Conservation (phyloP, 2,888 invertebrate species). For the Tachina grossa region DNA sequence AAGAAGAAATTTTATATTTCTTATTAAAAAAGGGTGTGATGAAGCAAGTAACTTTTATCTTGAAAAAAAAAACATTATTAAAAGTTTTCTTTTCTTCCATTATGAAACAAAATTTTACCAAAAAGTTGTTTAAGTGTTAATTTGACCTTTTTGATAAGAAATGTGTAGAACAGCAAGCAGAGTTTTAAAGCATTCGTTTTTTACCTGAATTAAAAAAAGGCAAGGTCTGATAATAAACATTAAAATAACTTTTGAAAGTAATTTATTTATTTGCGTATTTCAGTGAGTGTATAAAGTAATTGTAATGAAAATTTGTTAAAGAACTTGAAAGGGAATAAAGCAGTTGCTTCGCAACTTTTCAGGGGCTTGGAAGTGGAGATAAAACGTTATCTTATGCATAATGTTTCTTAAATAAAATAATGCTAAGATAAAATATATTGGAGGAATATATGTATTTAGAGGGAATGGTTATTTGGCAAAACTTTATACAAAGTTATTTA, state of each 20-base stretch:
- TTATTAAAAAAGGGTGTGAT: not conserved
- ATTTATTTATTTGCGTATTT: not conserved
- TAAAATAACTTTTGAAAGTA: not conserved
- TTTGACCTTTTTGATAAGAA: not conserved
- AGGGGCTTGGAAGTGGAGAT: no score
- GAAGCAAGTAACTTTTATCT: no score
- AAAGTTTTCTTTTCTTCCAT: not conserved
- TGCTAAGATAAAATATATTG: no score
- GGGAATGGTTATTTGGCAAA: no score
- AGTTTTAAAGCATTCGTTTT: not conserved
- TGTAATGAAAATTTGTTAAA: no score
- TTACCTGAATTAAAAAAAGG: not conserved
- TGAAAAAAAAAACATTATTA: not conserved
- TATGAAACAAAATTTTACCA: not conserved
- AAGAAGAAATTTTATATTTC: not conserved
- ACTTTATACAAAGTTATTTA: no score
- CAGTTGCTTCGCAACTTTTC: no score
- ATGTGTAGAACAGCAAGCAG: not conserved
- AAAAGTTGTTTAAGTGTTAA: not conserved
- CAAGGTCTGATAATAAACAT: not conserved
- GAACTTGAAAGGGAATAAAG: no score
- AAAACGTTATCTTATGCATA: no score
- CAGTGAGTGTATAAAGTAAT: not conserved
- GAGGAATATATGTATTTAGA: no score
- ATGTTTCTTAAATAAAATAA: no score